Base-by-base conservation (phyloP, 2,888 invertebrate genomes). In the Cyrtodaria siliqua region DNA sequence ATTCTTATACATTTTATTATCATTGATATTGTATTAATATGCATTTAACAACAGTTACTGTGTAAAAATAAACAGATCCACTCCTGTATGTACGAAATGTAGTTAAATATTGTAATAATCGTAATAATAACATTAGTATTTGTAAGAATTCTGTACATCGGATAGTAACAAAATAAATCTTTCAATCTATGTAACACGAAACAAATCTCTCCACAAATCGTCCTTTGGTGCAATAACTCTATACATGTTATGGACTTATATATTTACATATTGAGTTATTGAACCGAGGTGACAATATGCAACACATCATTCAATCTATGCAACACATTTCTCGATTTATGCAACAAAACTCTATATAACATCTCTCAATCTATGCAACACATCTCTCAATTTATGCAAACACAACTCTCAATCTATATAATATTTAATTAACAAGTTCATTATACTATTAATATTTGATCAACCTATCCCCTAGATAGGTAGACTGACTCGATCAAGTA, bases 11-110 rank as follows among this genome's bases (percentile, higher is more conserved):
- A 67, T 79, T 79, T 79, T 79, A 79, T 71, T 79, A 79, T 79
- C 74, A 79, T 74, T 79, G 67, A 78, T 78, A 73, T 73, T n/a
- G n/a, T 74, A 67, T 66, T 62, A 64, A 64, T 62, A 67, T 79
- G 74, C 79, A 79, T 67, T 67, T 68, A 79, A 75, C 73, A 73
- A 79, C 74, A 74, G 69, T 44, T 79, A 74, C 50, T 69, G 70
- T 79, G 79, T 74, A 79, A 79, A 79, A 79, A 79, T 74, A 79
- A 74, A 67, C 71, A 70, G 74, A 71, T 79, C 70, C 79, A 57
- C 59, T 59, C 75, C 66, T 63, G 42, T 40, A 60, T 33, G 33
- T 33, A 33, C 12, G 33, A 33, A 33, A 33, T 33, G 33, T 33
- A 33, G 33, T n/a, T 60, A 8, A 47, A 24, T 27, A 24, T 60